Base-by-base conservation (phyloP, 2,888 invertebrate species). In the Eupelmus urozonus region DNA sequence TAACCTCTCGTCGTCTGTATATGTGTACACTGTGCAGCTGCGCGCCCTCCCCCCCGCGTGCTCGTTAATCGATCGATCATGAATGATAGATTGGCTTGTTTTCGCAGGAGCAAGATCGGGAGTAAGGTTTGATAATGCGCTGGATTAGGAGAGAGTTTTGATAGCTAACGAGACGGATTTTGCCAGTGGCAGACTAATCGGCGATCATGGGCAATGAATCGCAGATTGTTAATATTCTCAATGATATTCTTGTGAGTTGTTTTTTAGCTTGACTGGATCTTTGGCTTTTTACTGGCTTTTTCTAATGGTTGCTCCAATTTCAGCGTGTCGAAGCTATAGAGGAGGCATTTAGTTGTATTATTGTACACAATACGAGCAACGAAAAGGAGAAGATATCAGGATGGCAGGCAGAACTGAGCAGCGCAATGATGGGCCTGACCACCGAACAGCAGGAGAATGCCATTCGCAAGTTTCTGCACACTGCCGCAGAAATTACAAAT, bases 331-430 rank as follows among this genome's bases (percentile, higher is more conserved):
- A 96, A 86, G 93, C 94, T 0, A 95, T 96, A 42, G 97, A 97
- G 87, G 96, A 97, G 89, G 96, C 96, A 0, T 97, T 98, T 86
- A 95, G 96, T 87, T 96, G 96, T 84, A 96, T 96, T 84, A 92
- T 97, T 77, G 94, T 96, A 0, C 95, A 96, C 85, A 93, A 94
- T 82, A 92, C 93, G 20, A 93, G 94, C 69, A 92, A 92, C 76
- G 95, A 96, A 87, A 91, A 91, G 81, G 94, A 94, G 82, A 94
- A 94, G 87, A 90, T 94, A 34, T 89, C 92, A 51, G 90, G 91
- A 85, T 95, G 95, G 90, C 93, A 94, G 83, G 93, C 93, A 81
- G 94, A 94, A 81, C 89, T 97, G 45, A 93, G 93, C 73, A 91
- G 91, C 18, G 92, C 93, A 0, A 94, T 97, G 90, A 91, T 92